These are phyloP conservation scores for Sylvietta virens DNA, from an alignment of 2,113 vertebrate species.

Conservation along the genomic window DNA sequence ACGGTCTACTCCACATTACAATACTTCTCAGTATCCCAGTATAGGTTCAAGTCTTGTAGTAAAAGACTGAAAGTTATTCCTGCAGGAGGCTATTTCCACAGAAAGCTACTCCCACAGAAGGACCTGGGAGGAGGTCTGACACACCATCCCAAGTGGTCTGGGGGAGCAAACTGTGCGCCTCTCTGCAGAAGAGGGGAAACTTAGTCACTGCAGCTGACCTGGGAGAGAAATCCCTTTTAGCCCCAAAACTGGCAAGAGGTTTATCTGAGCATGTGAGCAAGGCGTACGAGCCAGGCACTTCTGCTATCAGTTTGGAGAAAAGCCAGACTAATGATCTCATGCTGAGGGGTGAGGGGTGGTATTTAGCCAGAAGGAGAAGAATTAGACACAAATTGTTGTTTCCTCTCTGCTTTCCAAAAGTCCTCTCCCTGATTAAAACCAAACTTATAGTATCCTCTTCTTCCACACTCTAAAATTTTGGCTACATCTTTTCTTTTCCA, in stretches of 20 bases:
- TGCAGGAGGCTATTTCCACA: not conserved
- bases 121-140: not conserved
- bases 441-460: not conserved
- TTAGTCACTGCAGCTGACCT: not conserved
- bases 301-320: constrained; percentile 38
- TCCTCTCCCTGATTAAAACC: constrained; percentile 11
- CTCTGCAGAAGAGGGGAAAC: not conserved
- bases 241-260: not conserved
- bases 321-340: constrained; percentile 22
- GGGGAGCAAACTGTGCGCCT: not conserved
- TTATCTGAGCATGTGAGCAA: constrained; percentile 12
- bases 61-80: not conserved
- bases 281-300: not conserved
- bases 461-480: not conserved
- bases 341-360: rapidly evolving
- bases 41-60: not conserved
- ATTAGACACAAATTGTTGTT: constrained; percentile 13
- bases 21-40: not conserved
- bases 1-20: rapidly evolving
- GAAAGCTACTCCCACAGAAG: not conserved
- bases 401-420: constrained; percentile 2
- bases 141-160: not conserved
- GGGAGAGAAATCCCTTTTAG: not conserved
- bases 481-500: constrained; percentile 16
- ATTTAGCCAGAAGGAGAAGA: constrained; percentile 25